These are phyloP conservation scores for Artibeus lituratus DNA, from an alignment of 2,797 vertebrate genomes.

Conservation along the genomic window DNA sequence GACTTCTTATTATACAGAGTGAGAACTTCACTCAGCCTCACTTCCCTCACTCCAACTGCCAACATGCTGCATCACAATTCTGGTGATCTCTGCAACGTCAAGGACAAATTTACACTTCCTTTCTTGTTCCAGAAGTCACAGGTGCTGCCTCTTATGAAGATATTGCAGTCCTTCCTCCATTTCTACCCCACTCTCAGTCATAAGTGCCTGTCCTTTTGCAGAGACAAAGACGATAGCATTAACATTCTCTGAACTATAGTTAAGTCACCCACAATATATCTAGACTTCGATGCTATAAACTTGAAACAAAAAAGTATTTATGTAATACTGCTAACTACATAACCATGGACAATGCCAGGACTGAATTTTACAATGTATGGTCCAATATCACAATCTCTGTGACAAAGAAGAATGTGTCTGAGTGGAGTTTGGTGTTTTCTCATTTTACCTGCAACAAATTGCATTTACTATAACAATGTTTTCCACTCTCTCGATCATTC, in stretches of 20 bases:
- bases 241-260: background rate
- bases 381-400: background rate
- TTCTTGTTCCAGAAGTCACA: background rate
- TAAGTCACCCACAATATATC: background rate
- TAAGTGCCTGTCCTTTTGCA: background rate
- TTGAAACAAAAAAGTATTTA: background rate
- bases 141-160: background rate
- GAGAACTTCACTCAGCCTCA: background rate
- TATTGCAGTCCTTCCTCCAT: background rate
- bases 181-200: background rate
- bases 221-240: background rate
- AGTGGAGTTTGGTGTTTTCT: conserved; percentile 11
- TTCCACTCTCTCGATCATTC: background rate
- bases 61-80: background rate
- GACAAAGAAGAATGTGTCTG: background rate
- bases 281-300: background rate
- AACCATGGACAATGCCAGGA: background rate
- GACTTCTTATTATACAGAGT: background rate
- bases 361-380: background rate
- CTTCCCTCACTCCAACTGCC: background rate
- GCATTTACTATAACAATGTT: background rate
- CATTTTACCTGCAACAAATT: background rate
- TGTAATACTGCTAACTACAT: background rate
- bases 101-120: background rate
- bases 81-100: background rate